phyloP scores from a whole-genome alignment of 2,797 vertebrate genomes.

The Ambastaia sidthimunki region DNA sequence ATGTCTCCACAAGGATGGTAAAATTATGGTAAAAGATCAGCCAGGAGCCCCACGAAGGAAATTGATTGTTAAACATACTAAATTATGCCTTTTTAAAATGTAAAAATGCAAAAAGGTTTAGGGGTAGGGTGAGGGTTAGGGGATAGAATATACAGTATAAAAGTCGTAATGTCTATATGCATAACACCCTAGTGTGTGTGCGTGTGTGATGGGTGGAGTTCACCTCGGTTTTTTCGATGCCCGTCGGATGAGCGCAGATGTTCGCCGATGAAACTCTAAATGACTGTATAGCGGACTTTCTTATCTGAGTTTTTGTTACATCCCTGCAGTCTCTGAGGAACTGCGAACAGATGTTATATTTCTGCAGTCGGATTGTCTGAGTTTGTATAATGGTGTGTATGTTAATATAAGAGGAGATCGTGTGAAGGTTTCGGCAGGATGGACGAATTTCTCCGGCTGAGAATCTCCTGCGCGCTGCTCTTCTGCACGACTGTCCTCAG shows the following conservation, averaged over 20 bases:
- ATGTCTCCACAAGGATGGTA: no score
- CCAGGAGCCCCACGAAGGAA: no score
- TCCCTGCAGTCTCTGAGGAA: background rate
- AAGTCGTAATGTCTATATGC: no score
- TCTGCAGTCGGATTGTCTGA: background rate
- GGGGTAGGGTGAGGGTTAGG: no score
- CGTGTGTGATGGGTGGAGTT: background rate
- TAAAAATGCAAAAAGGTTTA: no score
- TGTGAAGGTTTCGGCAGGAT: slow-evolving; percentile 68
- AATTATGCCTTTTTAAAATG: no score
- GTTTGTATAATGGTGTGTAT: background rate
- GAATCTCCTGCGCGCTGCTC: slow-evolving; percentile 68
- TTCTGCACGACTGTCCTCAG: slow-evolving; percentile 60
- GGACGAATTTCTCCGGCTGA: slow-evolving; percentile 60
- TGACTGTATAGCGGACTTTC: background rate
- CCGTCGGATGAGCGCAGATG: background rate
- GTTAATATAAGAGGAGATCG: slow-evolving; percentile 22
- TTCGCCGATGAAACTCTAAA: background rate
- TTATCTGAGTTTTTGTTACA: background rate
- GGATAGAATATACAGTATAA: no score
- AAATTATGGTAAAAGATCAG: no score
- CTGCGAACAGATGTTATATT: background rate
- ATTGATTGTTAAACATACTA: no score
- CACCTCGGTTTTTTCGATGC: background rate
- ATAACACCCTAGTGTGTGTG: no score